A percentile compares a stretch with the other conserved stretches of the same genome.
Conservation (phyloP, 2,113 vertebrate species). For the Mesembrinibis cayennensis region DNA sequence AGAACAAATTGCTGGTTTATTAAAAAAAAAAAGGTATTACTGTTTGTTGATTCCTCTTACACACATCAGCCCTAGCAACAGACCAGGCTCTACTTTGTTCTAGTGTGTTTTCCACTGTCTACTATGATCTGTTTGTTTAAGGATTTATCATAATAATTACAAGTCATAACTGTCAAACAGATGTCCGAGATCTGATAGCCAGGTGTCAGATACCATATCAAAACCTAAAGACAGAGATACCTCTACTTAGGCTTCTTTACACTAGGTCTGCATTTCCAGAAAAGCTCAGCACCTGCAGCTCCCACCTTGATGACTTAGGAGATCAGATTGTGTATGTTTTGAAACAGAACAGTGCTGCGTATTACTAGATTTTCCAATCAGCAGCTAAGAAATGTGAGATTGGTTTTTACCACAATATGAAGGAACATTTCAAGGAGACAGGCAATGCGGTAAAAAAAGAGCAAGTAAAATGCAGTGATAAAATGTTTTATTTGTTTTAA, state of each 20-base stretch:
- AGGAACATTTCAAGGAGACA: background rate
- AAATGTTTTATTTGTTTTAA: background rate
- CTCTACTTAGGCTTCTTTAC: background rate
- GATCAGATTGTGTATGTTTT: background rate
- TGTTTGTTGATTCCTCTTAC: background rate
- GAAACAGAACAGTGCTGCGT: background rate
- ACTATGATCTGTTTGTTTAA: slow-evolving; percentile 30
- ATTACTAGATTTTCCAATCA: background rate
- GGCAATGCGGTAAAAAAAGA: background rate
- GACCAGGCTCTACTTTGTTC: background rate
- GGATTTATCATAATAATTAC: slow-evolving; percentile 30
- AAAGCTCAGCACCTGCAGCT: background rate
- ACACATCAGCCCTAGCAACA: background rate
- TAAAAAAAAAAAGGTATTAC: background rate
- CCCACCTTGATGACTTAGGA: background rate
- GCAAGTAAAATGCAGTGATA: background rate
- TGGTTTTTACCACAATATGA: background rate
- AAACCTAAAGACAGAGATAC: background rate
- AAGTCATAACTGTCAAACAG: slow-evolving; percentile 35
- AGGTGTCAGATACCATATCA: background rate
- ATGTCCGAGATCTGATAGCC: background rate
- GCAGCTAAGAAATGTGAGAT: background rate
- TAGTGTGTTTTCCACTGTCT: background rate
- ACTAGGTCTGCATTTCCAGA: background rate
- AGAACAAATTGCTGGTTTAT: background rate